Evolutionary conservation across 2,797 vertebrate genomes (phyloP).

Genomic region (Labeo calbasu): DNA sequence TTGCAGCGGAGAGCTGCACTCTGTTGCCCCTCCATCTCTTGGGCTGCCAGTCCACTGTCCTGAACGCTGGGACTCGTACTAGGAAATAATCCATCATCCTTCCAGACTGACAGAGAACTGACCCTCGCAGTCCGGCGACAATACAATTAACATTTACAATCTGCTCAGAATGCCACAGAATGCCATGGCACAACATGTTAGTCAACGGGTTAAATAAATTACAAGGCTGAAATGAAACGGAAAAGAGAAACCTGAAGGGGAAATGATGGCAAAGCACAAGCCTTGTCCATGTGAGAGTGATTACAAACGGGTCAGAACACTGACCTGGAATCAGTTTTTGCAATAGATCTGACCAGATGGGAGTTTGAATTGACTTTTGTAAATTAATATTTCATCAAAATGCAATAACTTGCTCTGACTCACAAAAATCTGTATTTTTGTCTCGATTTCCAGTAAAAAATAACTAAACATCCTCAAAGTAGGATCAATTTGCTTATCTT

Average conservation of each 20-base stretch:
- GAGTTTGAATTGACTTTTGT: background rate
- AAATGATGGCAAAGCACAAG: background rate
- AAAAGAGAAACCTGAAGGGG: conserved; percentile 6
- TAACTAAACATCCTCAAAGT: conserved; percentile 6
- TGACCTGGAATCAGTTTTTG: conserved; percentile 5
- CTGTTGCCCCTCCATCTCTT: conserved; percentile 20
- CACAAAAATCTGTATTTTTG: background rate
- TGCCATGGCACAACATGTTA: conserved; percentile 18
- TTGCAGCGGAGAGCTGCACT: conserved; percentile 32
- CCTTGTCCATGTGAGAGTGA: background rate
- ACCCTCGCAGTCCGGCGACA: conserved; percentile 23
- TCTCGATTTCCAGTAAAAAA: conserved; percentile 11
- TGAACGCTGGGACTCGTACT: background rate
- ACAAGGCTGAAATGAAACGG: background rate
- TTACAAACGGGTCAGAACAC: background rate
- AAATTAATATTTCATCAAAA: conserved; percentile 1
- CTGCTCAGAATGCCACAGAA: conserved; percentile 38
- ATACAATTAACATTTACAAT: conserved; percentile 52
- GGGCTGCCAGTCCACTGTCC: background rate
- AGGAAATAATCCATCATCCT: conserved; percentile 43
- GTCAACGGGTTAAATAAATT: conserved; percentile 32
- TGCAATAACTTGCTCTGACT: conserved; percentile 8
- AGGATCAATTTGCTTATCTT: conserved; percentile 12
- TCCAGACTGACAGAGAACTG: conserved; percentile 38
- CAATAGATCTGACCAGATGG: background rate